A percentile compares a stretch with the other conserved stretches of the same genome.
Evolutionary conservation across 2,888 invertebrate genomes (phyloP).

Genomic region (Plagodis pulveraria): DNA sequence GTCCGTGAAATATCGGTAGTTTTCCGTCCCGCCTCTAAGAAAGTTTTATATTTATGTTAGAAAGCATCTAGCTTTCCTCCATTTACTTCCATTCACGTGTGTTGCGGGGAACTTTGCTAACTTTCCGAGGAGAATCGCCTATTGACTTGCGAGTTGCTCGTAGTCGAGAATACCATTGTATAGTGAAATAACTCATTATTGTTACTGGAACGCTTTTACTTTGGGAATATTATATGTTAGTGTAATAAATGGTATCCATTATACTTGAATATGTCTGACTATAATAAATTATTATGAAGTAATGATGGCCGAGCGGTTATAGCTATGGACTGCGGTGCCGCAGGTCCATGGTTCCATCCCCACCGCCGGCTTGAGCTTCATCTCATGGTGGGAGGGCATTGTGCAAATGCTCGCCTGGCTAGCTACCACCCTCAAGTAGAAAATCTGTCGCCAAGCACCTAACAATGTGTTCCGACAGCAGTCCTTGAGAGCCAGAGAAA

Average conservation of each 20-base stretch:
- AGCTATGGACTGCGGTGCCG: no score
- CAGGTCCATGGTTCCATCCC: no score
- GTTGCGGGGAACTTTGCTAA: constrained; percentile 12
- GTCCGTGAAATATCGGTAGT: constrained; percentile 36
- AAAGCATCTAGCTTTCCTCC: constrained; percentile 24
- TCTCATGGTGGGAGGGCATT: no score
- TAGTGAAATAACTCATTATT: constrained; percentile 16
- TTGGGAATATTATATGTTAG: constrained; percentile 10
- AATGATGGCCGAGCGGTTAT: no score
- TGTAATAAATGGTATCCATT: not conserved
- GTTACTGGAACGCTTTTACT: constrained; percentile 17
- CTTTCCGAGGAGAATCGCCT: constrained; percentile 17
- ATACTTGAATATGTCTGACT: no score
- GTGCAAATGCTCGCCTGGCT: no score
- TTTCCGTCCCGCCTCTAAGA: constrained; percentile 23
- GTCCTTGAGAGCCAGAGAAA: no score
- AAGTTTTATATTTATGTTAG: constrained; percentile 36
- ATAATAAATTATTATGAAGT: no score
- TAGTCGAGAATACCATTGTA: constrained; percentile 13
- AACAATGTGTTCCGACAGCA: no score
- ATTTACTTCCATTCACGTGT: constrained; percentile 19
- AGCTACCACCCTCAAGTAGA: no score
- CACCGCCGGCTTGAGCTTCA: no score
- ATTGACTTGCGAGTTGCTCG: constrained; percentile 22
- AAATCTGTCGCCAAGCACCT: no score